Conservation (phyloP, 2,113 vertebrate genomes). For the Archilochus colubris region DNA sequence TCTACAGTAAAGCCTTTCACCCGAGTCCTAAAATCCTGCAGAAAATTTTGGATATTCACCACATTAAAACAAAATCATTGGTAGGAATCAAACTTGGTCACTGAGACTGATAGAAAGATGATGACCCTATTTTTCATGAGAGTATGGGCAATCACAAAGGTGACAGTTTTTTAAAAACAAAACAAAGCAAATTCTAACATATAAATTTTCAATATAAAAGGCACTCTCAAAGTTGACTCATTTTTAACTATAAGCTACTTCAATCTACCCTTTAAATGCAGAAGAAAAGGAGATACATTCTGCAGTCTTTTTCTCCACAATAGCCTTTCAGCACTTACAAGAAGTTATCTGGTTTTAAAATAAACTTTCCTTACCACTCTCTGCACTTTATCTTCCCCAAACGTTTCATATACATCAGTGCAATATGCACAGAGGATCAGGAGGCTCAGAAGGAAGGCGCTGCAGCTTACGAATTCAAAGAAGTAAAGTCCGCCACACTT, state of each 20-base stretch:
- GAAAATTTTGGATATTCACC: background rate
- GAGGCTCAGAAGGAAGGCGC: constrained; percentile 85
- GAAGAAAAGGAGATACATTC: background rate
- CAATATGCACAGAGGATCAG: constrained; percentile 81
- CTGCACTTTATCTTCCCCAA: constrained; percentile 73
- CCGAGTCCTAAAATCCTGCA: background rate
- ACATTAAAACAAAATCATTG: too few species aligned
- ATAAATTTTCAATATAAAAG: background rate
- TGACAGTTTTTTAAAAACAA: too few species aligned
- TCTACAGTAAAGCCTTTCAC: background rate
- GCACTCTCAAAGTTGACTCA: background rate
- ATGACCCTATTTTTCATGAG: too few species aligned
- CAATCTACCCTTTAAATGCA: background rate
- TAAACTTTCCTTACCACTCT: constrained; percentile 74
- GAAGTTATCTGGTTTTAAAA: background rate
- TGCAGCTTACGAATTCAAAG: constrained; percentile 92
- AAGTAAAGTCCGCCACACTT: constrained; percentile 84
- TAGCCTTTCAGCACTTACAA: background rate
- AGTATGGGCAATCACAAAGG: too few species aligned
- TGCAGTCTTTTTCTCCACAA: background rate
- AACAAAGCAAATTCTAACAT: too few species aligned
- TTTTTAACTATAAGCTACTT: background rate
- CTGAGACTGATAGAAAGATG: too few species aligned
- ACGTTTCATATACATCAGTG: constrained; percentile 64
- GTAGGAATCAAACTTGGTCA: too few species aligned